phyloP scores from a whole-genome alignment of 2,888 invertebrate species.

The Caenorhabditis sp. region DNA sequence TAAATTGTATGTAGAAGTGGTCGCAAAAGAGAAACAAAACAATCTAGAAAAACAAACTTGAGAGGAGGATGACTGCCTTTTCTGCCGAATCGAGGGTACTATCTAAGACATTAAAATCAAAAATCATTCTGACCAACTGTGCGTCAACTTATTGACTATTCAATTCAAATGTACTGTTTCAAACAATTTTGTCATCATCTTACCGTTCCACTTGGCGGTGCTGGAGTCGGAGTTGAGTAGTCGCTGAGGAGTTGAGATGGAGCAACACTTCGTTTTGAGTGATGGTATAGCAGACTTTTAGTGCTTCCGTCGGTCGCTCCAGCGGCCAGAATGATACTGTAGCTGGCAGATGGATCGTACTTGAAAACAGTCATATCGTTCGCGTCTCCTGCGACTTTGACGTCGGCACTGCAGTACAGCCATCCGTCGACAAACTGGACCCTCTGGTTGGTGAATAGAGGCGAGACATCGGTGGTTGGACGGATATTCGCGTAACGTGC shows the following conservation, averaged over 20 bases:
- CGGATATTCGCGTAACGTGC: constrained; percentile 32
- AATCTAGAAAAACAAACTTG: constrained; percentile 44
- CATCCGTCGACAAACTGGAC: constrained; percentile 51
- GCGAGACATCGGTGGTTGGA: constrained; percentile 18
- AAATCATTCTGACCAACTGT: not conserved
- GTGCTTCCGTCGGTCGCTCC: constrained; percentile 34
- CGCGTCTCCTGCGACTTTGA: constrained; percentile 39
- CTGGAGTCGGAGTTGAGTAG: constrained; percentile 18
- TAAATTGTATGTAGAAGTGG: constrained; percentile 3
- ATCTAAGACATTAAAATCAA: constrained; percentile 13
- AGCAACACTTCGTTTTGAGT: constrained; percentile 18
- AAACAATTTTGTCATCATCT: constrained; percentile 2
- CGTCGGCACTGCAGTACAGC: constrained; percentile 58
- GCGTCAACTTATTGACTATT: too few species aligned
- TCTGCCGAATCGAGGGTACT: constrained; percentile 12
- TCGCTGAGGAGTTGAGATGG: constrained; percentile 23
- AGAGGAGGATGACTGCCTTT: constrained; percentile 38
- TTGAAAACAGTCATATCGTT: constrained; percentile 55
- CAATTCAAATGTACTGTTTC: too few species aligned
- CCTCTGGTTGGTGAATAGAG: constrained; percentile 26
- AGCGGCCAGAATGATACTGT: constrained; percentile 50
- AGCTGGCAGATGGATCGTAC: constrained; percentile 25
- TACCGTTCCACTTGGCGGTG: constrained; percentile 49
- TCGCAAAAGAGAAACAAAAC: too few species aligned
- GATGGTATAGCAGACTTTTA: constrained; percentile 21